Base-by-base conservation (phyloP, 1,140 invertebrate species). In the Temnothorax longispinosus region DNA sequence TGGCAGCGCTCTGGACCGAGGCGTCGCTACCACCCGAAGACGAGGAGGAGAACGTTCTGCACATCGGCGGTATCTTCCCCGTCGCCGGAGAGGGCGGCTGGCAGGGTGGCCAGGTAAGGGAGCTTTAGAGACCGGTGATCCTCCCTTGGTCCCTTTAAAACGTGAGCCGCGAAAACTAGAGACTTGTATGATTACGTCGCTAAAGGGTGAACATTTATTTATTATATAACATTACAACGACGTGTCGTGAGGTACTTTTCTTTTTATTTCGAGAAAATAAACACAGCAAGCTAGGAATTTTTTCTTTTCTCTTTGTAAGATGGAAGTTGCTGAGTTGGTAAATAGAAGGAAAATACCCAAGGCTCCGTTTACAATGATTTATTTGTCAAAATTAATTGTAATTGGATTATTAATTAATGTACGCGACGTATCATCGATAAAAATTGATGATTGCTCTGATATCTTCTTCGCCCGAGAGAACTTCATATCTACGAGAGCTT, bases 51-150 rank as follows among this genome's bases (percentile, higher is more conserved):
- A 97, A 98, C 95, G 97, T 98, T 86, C 96, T 99, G 85, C 98
- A 99, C 95, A 99, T 99, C 94, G 99, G 99, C 67, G 99, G 98
- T 32, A 99, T 99, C 90, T 99, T 99, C 96, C 99, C 99, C 4
- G 99, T 99, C 94, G 97, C 96, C 76, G 98, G 98, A 13, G 97
- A 98, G 93, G 99, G 99, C 75, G 99, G 99, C 77, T 99, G 99
- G 99, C 97, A 99, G 94, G 98, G 99, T 78, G 98, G 98, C 15
- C 98, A 98, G 96, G 96, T 96, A 21, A 84, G 92, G 27, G 27
- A 27, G 27, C 27, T n/a, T 27, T 27, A 27, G 27, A 27, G 27
- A 27, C 0, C 27, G 27, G 27, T 27, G 27, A 27, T 27, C 27
- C 1, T 27, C 27, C 27, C 27, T 27, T 1, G 27, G 27, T 27